Evolutionary conservation across 2,888 invertebrate genomes (phyloP), one percentile per base, ranked within the genome.

Genomic region (Diaphora mendica): DNA sequence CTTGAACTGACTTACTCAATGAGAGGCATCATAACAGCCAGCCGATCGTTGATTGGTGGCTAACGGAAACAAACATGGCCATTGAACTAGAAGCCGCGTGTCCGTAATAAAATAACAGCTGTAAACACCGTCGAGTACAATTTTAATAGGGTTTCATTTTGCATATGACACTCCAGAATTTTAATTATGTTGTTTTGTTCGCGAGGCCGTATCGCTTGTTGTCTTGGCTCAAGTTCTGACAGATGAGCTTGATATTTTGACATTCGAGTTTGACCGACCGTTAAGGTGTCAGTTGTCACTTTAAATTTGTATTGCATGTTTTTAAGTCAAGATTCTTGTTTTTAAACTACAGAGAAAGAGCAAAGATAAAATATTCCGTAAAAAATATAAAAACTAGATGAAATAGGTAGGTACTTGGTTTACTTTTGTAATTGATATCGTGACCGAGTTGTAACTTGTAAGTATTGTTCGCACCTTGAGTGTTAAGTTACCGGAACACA

Each of bases 101-200:
- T 70, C n/a, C 8, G 62, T 72, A 70, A 71, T 71, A 64, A 70
- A 59, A 75, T 69, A 59, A 79, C 78, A 69, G 66, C 66, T 62
- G 69, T 76, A 64, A 59, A 70, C 74, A 74, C 35, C 67, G 55
- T 76, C 75, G 73, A 70, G 78, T 82, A 74, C 77, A 76, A 76
- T 66, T 78, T 78, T 77, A 80, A 82, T 82, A 74, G 79, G 70
- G 66, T 48, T 71, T 67, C 76, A 82, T 78, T 84, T 77, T 84
- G 78, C 80, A 81, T 83, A 82, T 74, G 84, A 86, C 81, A 77
- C 82, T 74, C 64, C 69, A 77, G 89, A 86, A 89, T 88, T 83
- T 85, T 86, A 87, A 90, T 87, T 74, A 82, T 79, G 80, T 86
- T 89, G 88, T 90, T 88, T 84, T 86, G 86, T 83, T 79, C 79